These are phyloP conservation scores for Mobula hypostoma DNA, from an alignment of 2,113 vertebrate genomes.

Conservation along the genomic window DNA sequence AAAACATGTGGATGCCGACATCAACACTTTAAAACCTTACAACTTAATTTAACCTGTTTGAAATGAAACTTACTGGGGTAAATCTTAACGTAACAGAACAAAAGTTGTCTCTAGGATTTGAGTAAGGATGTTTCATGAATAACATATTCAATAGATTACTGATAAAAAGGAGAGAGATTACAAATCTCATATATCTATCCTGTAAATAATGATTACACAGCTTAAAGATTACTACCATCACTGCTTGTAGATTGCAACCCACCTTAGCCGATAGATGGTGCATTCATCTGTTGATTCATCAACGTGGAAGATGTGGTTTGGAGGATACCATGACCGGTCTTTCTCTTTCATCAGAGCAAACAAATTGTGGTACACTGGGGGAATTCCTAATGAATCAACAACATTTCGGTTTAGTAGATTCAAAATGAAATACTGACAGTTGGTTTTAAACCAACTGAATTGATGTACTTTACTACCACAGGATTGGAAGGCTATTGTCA, in stretches of 20 bases:
- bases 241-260: slow-evolving; percentile 31
- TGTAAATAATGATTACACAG: not conserved
- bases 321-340: slow-evolving; percentile 80
- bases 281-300: slow-evolving; percentile 61
- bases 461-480: not conserved
- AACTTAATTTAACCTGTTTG: not conserved
- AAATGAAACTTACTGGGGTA: not conserved
- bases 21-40: not conserved
- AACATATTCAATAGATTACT: not conserved
- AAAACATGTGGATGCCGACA: not conserved
- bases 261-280: slow-evolving; percentile 82
- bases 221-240: not conserved
- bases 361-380: slow-evolving; percentile 76
- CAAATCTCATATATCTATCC: not conserved
- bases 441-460: not conserved
- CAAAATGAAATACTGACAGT: slow-evolving; percentile 24
- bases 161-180: not conserved
- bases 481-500: slow-evolving; percentile 30
- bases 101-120: not conserved
- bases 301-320: slow-evolving; percentile 82
- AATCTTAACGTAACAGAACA: not conserved
- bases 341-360: slow-evolving; percentile 83
- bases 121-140: not conserved
- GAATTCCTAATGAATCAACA: slow-evolving; percentile 65
- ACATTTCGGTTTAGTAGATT: slow-evolving; percentile 5